A percentile compares a stretch with the other conserved stretches of the same genome.
These are phyloP conservation scores for Luperina nickerlii DNA, from an alignment of 2,888 invertebrate species.

Conservation along the genomic window DNA sequence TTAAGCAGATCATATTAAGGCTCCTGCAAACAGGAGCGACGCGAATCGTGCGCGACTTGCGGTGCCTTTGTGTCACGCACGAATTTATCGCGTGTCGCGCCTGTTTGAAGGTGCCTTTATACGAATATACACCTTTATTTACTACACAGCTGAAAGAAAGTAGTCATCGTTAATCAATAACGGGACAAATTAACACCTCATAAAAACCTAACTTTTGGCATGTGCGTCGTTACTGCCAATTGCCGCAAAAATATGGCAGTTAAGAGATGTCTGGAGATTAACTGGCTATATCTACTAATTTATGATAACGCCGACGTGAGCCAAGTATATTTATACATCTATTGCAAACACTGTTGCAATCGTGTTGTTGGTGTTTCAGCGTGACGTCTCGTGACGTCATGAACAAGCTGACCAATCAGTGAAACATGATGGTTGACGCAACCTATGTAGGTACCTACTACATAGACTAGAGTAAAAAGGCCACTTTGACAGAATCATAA, in stretches of 20 bases:
- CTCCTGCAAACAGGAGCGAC: no score
- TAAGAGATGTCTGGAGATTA: constrained; percentile 3
- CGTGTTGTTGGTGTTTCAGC: constrained; percentile 18
- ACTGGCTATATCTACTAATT: constrained; percentile 32
- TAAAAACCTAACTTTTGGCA: constrained; percentile 19
- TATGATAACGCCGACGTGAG: constrained; percentile 4
- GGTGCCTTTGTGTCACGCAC: no score
- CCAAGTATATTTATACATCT: constrained; percentile 10
- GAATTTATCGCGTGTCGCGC: no score
- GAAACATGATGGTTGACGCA: constrained; percentile 1
- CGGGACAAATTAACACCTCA: constrained; percentile 34
- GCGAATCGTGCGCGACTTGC: no score
- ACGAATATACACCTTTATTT: not conserved
- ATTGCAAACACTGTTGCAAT: constrained; percentile 37
- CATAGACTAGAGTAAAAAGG: not conserved
- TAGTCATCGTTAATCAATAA: constrained; percentile 17
- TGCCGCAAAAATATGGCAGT: constrained; percentile 12
- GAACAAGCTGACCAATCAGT: constrained; percentile 22
- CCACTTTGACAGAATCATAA: no score
- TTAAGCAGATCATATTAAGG: not conserved
- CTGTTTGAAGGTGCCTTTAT: no score
- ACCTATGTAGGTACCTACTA: not conserved
- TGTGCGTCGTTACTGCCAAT: constrained; percentile 33
- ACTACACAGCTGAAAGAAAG: not conserved
- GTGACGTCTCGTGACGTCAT: constrained; percentile 39